Evolutionary conservation across 1,140 invertebrate genomes (phyloP).

Genomic region (Hesperophylax magnus): DNA sequence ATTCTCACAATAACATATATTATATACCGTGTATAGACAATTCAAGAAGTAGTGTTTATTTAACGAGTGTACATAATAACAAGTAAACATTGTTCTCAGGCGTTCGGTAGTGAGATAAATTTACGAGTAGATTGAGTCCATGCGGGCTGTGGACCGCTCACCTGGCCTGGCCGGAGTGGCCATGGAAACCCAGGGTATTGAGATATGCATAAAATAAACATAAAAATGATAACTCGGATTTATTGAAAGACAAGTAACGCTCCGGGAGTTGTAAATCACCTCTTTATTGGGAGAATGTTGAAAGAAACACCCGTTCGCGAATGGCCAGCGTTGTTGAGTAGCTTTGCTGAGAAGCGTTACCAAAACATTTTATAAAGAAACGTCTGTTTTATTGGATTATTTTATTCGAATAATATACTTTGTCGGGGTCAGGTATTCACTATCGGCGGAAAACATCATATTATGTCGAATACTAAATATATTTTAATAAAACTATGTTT

Average conservation of each 20-base stretch:
- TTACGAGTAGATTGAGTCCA: constrained; percentile 1
- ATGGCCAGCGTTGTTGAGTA: not conserved
- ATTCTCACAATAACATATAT: no score
- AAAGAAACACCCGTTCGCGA: not conserved
- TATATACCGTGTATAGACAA: no score
- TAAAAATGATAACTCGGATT: constrained; percentile 50
- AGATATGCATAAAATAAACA: constrained; percentile 52
- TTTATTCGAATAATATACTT: not conserved
- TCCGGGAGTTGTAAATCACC: constrained; percentile 9
- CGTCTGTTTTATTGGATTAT: not conserved
- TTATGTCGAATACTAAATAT: not conserved
- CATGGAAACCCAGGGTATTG: constrained; percentile 24
- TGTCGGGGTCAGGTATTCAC: not conserved
- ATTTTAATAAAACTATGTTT: not conserved
- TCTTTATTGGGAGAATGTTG: constrained; percentile 4
- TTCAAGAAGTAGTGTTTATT: no score
- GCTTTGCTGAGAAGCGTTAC: no score
- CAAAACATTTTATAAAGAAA: not conserved
- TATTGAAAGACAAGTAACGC: constrained; percentile 30
- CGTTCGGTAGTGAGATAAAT: constrained; percentile 24
- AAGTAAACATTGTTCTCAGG: not conserved
- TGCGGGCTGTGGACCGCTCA: not conserved
- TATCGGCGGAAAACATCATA: not conserved
- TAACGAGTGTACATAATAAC: no score
- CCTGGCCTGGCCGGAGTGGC: not conserved